Evolutionary conservation across 2,797 vertebrate species (phyloP).

Genomic region (Poecilia picta): DNA sequence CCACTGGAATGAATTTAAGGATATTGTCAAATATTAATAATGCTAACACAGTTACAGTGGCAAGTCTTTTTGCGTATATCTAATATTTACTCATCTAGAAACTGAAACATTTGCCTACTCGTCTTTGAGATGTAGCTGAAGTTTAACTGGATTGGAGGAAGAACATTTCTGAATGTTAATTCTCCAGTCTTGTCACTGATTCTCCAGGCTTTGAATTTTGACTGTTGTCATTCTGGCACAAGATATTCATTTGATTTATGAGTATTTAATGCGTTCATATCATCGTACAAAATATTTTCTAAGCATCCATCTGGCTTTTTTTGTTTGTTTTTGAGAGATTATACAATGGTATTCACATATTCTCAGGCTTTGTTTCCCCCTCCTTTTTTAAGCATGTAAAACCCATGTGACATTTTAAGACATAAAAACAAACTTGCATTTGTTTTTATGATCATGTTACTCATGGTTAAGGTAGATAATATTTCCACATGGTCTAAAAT

Average conservation of each 20-base stretch:
- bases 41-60: neutral
- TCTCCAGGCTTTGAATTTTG: too few relatives aligned
- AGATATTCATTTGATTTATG: neutral
- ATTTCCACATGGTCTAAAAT: neutral
- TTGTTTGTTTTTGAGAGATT: too few relatives aligned
- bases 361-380: too few relatives aligned
- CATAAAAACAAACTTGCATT: neutral
- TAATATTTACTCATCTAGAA: neutral
- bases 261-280: neutral
- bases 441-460: neutral
- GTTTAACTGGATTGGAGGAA: neutral
- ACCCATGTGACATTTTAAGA: neutral
- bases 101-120: neutral
- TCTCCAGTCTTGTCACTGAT: too few relatives aligned
- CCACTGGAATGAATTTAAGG: neutral
- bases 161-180: too few relatives aligned
- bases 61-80: neutral
- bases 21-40: neutral
- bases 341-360: too few relatives aligned
- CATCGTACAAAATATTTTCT: neutral
- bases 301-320: neutral
- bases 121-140: neutral
- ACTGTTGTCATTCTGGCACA: neutral
- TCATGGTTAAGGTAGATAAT: neutral
- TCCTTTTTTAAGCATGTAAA: neutral